These are phyloP conservation scores for Notocelia uddmanniana DNA, from an alignment of 2,888 invertebrate species.

Conservation along the genomic window DNA sequence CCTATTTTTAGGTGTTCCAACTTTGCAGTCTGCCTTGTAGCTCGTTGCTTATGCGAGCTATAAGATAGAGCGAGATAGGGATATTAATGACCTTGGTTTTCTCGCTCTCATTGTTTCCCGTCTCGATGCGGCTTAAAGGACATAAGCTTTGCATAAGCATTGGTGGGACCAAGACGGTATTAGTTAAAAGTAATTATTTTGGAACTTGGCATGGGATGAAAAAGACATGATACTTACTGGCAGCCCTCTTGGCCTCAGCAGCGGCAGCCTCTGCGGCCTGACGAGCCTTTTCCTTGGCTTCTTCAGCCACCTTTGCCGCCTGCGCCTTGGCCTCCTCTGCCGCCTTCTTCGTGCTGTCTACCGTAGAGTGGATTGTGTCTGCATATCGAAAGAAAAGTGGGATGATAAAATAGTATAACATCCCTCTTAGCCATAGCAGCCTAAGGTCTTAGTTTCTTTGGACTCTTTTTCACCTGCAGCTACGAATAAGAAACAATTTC, in stretches of 20 bases:
- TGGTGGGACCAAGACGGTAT: background rate
- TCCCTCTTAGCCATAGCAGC: too few relatives aligned
- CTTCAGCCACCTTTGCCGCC: constrained; percentile 72
- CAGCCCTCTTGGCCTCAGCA: constrained; percentile 74
- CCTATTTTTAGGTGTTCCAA: too few relatives aligned
- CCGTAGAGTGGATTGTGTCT: constrained; percentile 78
- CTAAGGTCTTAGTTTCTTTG: too few relatives aligned
- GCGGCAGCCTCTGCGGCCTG: constrained; percentile 72
- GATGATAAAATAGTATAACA: background rate
- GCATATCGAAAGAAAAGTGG: constrained; percentile 47
- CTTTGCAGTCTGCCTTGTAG: too few relatives aligned
- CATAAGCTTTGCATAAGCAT: too few relatives aligned
- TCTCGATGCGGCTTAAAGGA: too few relatives aligned
- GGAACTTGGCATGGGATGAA: background rate
- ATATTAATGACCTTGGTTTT: too few relatives aligned
- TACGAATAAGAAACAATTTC: background rate
- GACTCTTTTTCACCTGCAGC: background rate
- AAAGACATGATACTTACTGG: constrained; percentile 64
- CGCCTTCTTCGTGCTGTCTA: constrained; percentile 78
- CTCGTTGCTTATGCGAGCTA: too few relatives aligned
- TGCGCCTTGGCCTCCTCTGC: constrained; percentile 71
- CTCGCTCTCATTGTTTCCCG: too few relatives aligned
- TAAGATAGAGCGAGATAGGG: too few relatives aligned
- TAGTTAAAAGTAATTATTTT: background rate
- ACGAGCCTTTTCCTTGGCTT: constrained; percentile 77